Evolutionary conservation across 2,888 invertebrate species (phyloP).

Genomic region (Nomada ruficornis): DNA sequence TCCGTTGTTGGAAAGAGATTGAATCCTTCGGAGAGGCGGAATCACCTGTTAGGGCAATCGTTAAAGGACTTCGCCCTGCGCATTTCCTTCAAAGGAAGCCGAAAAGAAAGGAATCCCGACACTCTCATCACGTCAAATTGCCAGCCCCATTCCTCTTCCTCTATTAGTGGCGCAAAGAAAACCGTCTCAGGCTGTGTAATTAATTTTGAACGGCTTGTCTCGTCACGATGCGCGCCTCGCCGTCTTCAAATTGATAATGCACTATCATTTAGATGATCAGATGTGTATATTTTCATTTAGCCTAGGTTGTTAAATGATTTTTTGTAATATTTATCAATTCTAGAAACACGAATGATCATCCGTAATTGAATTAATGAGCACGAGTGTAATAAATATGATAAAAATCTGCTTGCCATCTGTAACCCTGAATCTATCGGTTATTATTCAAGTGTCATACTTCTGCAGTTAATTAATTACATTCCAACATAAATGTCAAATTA

Average conservation of each 20-base stretch:
- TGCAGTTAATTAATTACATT: no score
- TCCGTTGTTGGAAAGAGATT: constrained; percentile 65
- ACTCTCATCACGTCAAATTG: constrained; percentile 66
- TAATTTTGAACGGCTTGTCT: constrained; percentile 55
- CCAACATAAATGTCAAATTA: no score
- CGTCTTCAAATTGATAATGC: constrained; percentile 44
- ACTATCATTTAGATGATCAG: background rate
- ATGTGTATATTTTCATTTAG: background rate
- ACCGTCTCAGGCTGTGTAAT: constrained; percentile 57
- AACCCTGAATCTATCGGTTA: no score
- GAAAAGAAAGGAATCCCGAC: constrained; percentile 55
- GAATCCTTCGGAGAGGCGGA: constrained; percentile 65
- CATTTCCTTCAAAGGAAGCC: constrained; percentile 55
- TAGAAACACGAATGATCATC: no score
- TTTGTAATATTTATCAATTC: background rate
- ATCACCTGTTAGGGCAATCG: constrained; percentile 69
- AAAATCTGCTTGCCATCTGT: no score
- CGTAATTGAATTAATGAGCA: no score
- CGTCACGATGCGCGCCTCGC: constrained; percentile 11
- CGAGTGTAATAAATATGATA: no score
- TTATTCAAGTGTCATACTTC: no score
- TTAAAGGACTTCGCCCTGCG: constrained; percentile 63
- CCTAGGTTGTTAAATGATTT: background rate
- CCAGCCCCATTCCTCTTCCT: constrained; percentile 53
- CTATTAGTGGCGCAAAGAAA: constrained; percentile 55